Percentiles rank a stretch among this genome's conserved stretches.
Evolutionary conservation across 1,140 invertebrate genomes (phyloP).

Genomic region (Nilaparvata lugens): DNA sequence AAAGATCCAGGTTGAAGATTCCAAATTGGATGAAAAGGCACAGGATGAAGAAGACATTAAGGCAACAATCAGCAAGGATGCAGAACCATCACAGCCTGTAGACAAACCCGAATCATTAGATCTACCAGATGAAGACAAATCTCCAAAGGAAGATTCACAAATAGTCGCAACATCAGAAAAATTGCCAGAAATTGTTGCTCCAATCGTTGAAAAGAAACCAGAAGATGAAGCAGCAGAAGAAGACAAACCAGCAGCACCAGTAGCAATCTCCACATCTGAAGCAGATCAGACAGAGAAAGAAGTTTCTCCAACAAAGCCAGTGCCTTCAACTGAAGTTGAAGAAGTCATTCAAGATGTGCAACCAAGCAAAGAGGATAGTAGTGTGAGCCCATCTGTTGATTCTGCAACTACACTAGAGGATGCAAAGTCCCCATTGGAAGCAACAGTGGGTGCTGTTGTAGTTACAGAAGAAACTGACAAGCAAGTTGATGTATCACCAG

Average conservation of each 20-base stretch:
- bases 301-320: neutral
- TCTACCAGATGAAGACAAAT: no score
- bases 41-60: no score
- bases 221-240: neutral
- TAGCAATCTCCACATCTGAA: neutral
- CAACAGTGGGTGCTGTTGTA: no score
- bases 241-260: neutral
- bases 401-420: neutral
- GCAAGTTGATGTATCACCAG: neutral
- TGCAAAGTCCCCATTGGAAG: neutral
- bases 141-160: neutral
- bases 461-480: neutral
- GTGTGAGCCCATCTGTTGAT: constrained; percentile 1
- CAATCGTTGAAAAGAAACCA: neutral
- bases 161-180: neutral
- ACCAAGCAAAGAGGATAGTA: neutral
- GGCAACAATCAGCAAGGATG: no score
- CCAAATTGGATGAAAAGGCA: no score
- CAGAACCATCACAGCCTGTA: no score
- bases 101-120: no score
- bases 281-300: neutral
- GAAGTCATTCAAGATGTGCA: neutral
- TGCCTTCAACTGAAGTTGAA: neutral
- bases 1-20: no score
- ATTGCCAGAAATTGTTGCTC: neutral